Evolutionary conservation across 92 coral and sea anemone genomes (phyloP), one percentile per base, ranked within the genome.

Genomic region (Desmophyllum pertusum): DNA sequence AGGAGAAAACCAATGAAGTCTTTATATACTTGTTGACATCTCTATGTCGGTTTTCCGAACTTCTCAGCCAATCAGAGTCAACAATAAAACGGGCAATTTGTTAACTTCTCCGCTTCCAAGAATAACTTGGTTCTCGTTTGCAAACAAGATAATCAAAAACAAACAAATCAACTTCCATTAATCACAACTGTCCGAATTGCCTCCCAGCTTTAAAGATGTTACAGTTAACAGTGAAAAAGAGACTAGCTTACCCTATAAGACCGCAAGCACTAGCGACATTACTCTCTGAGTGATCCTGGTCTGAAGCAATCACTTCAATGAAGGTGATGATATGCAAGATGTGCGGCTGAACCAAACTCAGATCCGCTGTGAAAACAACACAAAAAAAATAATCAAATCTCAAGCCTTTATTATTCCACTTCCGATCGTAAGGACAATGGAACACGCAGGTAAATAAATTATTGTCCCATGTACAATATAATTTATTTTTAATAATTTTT

Each of bases 211-310:
- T n/a, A n/a, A n/a, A 11, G 13, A 50, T 50, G 55, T 0, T 23
- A 11, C 29, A 55, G 63, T 55, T 5, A 55, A 21, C 63, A 55
- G 25, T 55, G 6, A 21, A 55, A 21, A 55, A 23, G 63, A 11
- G 29, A 17, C 8, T 36, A 14, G 40, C 91, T 68, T 87, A 96
- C 99, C 99, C 99, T 9, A 96, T 94, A 10, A 96, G 91, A 70
- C 99, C 99, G 77, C 99, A 94, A 31, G 98, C 96, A 68, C 95
- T 91, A 6, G 97, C 84, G 40, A 96, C 95, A 52, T 91, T 93
- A 39, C 96, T 88, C 72, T 96, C 99, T 15, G 99, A 94, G 55
- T 89, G 98, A 15, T 96, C 98, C 75, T 84, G 95, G 83, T 96
- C 99, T 77, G 90, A 82, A 3, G 94, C 91, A 18, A 96, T 84